Base-by-base conservation (phyloP, 2,797 vertebrate genomes). In the Labeo calbasu region DNA sequence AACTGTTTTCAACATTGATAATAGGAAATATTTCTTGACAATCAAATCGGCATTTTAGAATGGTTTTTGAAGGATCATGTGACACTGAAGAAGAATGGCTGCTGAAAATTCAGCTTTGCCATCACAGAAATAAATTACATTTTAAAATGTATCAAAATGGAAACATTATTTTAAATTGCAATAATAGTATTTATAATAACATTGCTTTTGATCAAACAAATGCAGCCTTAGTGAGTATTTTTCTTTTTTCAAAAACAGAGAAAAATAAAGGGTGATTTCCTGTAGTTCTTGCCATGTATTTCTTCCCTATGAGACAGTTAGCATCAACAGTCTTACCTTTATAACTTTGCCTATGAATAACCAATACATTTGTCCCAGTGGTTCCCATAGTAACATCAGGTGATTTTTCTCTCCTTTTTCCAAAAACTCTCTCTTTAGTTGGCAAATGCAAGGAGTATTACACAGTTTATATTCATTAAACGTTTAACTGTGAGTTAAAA, bases 381-480 rank as follows among this genome's bases (percentile, higher is more conserved):
- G 9, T 76, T 87, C 68, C 88, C 70, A 76, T 73, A 65, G 80
- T 63, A 66, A 90, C 83, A 86, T 87, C 66, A 86, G 77, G 85
- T 85, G 86, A 87, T 83, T 81, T 36, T 46, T 25, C 28, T 75
- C 21, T 75, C 5, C 40, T 11, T 71, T 55, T 72, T 50, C 68
- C 11, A 28, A 19, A 81, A 72, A 82, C 55, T 53, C 84, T 86
- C 61, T 84, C 89, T 87, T 81, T 61, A 69, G 13, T 76, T 72
- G 71, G 81, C 50, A 79, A 71, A 25, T 19, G 40, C 15, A 15
- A 59, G 32, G 15, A 61, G 57, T 21, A 14, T n/a, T 53, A 78
- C 21, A 87, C 82, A 83, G 79, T 84, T 70, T 23, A 77, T 82
- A 80, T 87, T 89, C 84, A 89, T 69, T 19, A 66, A 50, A 63